phyloP scores from a whole-genome alignment of 2,797 vertebrate species.

The Geranospiza caerulescens region DNA sequence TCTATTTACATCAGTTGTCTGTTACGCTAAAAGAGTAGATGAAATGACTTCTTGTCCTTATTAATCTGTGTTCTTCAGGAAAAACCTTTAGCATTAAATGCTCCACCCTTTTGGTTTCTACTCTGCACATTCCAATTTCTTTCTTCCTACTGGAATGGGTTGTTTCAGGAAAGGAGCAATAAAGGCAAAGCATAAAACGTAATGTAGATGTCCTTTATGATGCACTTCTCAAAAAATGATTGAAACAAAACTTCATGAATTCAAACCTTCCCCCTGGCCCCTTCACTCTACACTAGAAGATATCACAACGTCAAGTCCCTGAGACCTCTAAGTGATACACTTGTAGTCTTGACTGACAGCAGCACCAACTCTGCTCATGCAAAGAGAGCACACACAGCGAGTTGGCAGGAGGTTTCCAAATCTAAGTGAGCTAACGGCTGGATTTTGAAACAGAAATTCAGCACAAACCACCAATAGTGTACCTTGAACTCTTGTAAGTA shows the following conservation, averaged over 20 bases:
- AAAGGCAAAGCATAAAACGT: neutral
- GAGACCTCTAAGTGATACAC: neutral
- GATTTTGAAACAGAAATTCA: neutral
- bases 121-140: neutral
- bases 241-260: neutral
- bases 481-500: neutral
- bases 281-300: neutral
- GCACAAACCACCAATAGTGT: neutral
- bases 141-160: neutral
- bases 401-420: neutral
- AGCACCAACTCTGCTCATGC: neutral
- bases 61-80: neutral
- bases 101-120: neutral
- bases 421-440: neutral
- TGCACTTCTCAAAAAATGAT: neutral
- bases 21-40: neutral
- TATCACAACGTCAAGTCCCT: rapidly evolving
- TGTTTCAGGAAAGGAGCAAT: neutral
- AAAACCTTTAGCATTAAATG: neutral
- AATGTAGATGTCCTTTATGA: neutral
- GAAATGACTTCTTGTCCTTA: neutral
- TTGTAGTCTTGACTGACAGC: neutral
- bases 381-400: neutral
- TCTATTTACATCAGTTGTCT: neutral
- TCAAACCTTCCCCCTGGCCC: neutral